These are phyloP conservation scores for Chorisops tibialis DNA, from an alignment of 2,888 invertebrate genomes.

Conservation along the genomic window DNA sequence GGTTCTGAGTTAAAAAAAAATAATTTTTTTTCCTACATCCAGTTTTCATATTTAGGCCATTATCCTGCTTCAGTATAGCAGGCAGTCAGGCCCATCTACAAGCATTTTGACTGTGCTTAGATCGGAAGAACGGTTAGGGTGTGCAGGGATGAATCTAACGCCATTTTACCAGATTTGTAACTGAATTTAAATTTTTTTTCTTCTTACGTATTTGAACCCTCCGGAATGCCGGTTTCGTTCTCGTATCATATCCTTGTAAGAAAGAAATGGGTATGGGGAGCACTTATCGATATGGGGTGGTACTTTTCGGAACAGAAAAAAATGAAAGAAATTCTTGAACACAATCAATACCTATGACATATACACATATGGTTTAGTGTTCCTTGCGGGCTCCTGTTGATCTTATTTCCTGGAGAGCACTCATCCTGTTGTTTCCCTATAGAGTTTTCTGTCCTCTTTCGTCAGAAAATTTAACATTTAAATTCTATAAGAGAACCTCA, in stretches of 20 bases:
- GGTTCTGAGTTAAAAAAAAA: not conserved
- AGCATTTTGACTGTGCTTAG: not conserved
- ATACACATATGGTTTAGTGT: not conserved
- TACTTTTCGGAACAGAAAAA: not conserved
- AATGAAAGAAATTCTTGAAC: constrained; percentile 3
- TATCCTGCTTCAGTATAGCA: not conserved
- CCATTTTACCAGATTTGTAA: constrained; percentile 15
- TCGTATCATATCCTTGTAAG: not conserved
- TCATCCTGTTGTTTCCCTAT: not conserved
- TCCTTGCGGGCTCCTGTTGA: constrained; percentile 13
- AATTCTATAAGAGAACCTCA: constrained; percentile 21
- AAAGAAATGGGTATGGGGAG: not conserved
- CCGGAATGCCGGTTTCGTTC: not conserved
- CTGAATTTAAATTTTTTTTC: constrained; percentile 14
- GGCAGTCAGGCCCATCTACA: not conserved
- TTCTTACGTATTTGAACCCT: not conserved
- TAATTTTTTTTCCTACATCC: not conserved
- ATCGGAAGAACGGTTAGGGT: not conserved
- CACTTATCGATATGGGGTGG: constrained; percentile 6
- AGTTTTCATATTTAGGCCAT: constrained; percentile 6
- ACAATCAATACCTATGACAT: not conserved
- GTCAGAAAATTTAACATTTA: constrained; percentile 17
- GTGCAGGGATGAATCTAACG: constrained; percentile 1
- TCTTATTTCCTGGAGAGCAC: constrained; percentile 3
- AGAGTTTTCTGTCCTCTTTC: not conserved